Percentiles rank a stretch among this genome's conserved stretches.
phyloP scores from a whole-genome alignment of 2,797 vertebrate species.

The Arctocebus calabarensis region DNA sequence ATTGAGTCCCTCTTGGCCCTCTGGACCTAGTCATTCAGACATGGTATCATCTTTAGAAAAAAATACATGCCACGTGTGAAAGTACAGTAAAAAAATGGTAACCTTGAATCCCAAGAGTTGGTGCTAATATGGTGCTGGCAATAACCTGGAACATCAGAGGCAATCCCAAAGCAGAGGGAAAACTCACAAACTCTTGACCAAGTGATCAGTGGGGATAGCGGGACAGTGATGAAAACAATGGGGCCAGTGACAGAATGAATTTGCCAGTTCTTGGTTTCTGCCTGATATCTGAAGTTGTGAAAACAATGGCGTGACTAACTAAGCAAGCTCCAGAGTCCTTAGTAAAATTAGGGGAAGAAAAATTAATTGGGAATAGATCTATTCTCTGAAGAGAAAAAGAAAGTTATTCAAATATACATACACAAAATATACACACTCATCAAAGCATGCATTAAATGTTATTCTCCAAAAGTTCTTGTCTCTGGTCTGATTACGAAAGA shows the following conservation, averaged over 20 bases:
- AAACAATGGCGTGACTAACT: not conserved
- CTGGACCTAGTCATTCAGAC: not conserved
- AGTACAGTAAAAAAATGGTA: not conserved
- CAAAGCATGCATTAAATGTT: not conserved
- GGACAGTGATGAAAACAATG: not conserved
- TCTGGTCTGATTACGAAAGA: not conserved
- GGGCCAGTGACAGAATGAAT: not conserved
- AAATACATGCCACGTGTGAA: not conserved
- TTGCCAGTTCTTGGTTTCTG: not conserved
- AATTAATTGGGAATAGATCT: conserved; percentile 17
- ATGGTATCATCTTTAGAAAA: conserved; percentile 2
- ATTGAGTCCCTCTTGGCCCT: not conserved
- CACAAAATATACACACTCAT: not conserved
- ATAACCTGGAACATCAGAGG: not conserved
- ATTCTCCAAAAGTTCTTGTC: not conserved
- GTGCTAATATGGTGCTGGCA: not conserved
- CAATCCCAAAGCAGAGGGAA: not conserved
- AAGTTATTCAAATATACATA: not conserved
- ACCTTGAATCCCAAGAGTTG: not conserved
- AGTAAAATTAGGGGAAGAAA: not conserved
- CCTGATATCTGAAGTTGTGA: not conserved
- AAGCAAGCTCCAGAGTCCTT: not conserved
- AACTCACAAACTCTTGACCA: not conserved
- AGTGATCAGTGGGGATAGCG: not conserved
- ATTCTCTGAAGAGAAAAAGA: not conserved